phyloP scores from a whole-genome alignment of 2,113 vertebrate species.

The Microcebus ravelobensis region DNA sequence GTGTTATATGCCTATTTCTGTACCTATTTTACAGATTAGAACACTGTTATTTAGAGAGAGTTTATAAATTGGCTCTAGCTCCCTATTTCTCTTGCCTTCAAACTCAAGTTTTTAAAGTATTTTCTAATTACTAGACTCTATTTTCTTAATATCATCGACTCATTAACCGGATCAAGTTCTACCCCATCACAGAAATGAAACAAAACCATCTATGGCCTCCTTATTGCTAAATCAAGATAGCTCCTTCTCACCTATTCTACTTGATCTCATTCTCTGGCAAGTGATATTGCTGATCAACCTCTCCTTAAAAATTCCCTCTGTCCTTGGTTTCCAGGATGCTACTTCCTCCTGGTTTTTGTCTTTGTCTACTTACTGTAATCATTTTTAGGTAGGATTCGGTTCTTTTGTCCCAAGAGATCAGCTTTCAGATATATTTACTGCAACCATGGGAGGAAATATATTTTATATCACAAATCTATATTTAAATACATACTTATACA shows the following conservation, averaged over 20 bases:
- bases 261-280: not conserved
- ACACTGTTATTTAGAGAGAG: not conserved
- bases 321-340: not conserved
- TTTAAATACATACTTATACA: not conserved
- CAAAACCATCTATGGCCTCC: not conserved
- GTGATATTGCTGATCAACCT: not conserved
- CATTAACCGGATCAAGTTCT: not conserved
- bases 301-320: not conserved
- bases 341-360: not conserved
- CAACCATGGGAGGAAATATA: not conserved
- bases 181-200: not conserved
- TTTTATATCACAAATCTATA: not conserved
- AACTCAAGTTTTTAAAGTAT: constrained; percentile 1
- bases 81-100: not conserved
- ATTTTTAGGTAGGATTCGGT: not conserved
- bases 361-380: not conserved
- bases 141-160: not conserved
- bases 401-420: not conserved
- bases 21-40: not conserved
- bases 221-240: not conserved
- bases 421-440: not conserved
- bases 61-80: not conserved
- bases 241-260: not conserved
- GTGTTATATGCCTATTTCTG: not conserved
- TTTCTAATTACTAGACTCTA: not conserved